Evolutionary conservation across 2,888 invertebrate species (phyloP), one percentile per base, ranked within the genome.

Genomic region (Formica aserva): DNA sequence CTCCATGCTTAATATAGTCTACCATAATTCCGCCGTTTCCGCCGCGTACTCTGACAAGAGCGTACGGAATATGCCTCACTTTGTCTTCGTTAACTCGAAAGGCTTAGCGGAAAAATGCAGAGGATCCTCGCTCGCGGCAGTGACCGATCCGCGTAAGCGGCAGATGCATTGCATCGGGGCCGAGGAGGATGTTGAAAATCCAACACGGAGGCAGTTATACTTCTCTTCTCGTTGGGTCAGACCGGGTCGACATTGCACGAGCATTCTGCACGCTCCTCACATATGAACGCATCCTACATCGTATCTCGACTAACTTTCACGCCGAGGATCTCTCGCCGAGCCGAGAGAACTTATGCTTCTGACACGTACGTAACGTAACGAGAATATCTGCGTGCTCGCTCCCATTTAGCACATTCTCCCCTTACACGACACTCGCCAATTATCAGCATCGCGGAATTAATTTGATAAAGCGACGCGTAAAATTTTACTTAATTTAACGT

Each of bases 231-330:
- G 85, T 81, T 87, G 87, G 92, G 91, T 92, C 92, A 92, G 87
- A 88, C 87, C 88, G 85, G 91, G 90, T 92, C 92, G 89, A 82
- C 87, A 86, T 91, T 89, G 90, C 88, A 90, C 78, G 89, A 91
- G 85, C 89, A 91, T 91, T 92, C 91, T 91, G 91, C 91, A 90
- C 90, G 90, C 86, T 92, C 89, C 88, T 90, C 89, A 78, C 90
- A 88, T 88, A 91, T 86, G 88, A 90, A 89, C 88, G 88, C 90
- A 91, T 91, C 91, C 88, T 82, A 88, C 87, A 85, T 86, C 84
- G 85, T 85, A 87, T 86, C 86, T 86, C 78, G 78, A 72, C 74
- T 83, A 85, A 90, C 87, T 88, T 89, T 89, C 87, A 89, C 87
- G 86, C 78, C 78, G 74, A 22, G 60, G 67, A 77, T 84, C 32